These are phyloP conservation scores for Gnathonemus echidnorhynchus DNA, from an alignment of 2,113 vertebrate genomes.

Conservation along the genomic window DNA sequence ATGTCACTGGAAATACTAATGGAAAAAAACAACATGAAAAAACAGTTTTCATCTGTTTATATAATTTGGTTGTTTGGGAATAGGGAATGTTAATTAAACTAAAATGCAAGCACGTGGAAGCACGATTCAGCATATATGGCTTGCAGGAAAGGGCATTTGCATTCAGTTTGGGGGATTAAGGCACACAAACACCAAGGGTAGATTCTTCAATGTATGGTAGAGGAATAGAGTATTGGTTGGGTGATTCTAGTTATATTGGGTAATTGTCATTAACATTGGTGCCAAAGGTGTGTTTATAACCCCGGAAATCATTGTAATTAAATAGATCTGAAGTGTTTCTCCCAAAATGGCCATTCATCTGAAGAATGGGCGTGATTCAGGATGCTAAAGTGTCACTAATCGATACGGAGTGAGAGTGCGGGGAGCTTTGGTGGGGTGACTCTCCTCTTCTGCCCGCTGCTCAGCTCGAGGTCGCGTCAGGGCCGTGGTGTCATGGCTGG, in stretches of 20 bases:
- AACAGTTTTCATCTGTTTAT: neutral
- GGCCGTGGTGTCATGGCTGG: neutral
- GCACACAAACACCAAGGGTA: neutral
- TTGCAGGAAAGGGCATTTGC: neutral
- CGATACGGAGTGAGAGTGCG: neutral
- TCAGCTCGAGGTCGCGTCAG: neutral
- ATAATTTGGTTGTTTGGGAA: neutral
- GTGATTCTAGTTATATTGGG: neutral
- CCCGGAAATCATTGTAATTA: slow-evolving; percentile 2
- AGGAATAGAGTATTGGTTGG: neutral
- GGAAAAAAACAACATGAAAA: neutral
- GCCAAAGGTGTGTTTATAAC: slow-evolving; percentile 7
- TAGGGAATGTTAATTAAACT: neutral
- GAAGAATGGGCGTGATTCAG: neutral
- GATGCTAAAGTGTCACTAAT: neutral
- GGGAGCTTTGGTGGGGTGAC: neutral
- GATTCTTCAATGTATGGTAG: neutral
- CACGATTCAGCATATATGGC: neutral
- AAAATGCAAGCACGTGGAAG: neutral
- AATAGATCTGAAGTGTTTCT: neutral
- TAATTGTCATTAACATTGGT: neutral
- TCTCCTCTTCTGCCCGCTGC: neutral
- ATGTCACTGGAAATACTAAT: neutral
- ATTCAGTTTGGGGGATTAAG: neutral
- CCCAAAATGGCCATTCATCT: slow-evolving; percentile 2